phyloP scores from a whole-genome alignment of 2,113 vertebrate genomes.

The Himantopus leucocephalus region DNA sequence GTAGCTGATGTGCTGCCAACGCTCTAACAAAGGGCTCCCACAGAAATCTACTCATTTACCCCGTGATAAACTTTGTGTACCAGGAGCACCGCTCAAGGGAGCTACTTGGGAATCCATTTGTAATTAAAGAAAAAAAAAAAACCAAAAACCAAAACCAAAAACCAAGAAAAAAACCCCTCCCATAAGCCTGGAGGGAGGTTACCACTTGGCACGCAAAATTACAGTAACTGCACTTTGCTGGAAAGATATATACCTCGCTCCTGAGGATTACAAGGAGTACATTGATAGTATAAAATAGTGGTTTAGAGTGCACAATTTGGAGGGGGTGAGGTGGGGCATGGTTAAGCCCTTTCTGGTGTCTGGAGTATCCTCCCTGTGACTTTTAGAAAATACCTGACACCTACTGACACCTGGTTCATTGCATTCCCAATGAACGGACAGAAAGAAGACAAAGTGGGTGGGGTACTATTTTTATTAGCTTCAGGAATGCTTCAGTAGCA shows the following conservation, averaged over 20 bases:
- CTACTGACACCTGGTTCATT: not conserved
- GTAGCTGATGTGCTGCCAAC: slow-evolving; percentile 6
- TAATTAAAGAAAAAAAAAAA: not conserved
- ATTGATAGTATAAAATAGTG: not conserved
- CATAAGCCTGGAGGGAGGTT: not conserved
- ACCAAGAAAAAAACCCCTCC: not conserved
- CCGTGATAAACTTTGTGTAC: not conserved
- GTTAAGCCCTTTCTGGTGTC: not conserved
- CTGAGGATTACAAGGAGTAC: not conserved
- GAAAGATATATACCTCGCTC: not conserved
- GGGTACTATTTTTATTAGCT: not conserved
- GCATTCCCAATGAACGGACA: not conserved
- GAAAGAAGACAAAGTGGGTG: not conserved
- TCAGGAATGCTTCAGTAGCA: not conserved
- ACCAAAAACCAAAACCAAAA: not conserved
- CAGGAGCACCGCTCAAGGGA: not conserved
- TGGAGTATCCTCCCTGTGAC: not conserved
- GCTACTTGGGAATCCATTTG: not conserved
- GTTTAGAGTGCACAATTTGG: not conserved
- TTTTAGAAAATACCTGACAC: not conserved
- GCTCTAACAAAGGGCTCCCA: not conserved
- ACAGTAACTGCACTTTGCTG: not conserved
- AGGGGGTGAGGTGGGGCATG: not conserved
- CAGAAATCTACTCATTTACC: not conserved
- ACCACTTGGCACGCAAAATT: not conserved